phyloP scores from a whole-genome alignment of 2,888 invertebrate genomes.

The Sycophila texana region DNA sequence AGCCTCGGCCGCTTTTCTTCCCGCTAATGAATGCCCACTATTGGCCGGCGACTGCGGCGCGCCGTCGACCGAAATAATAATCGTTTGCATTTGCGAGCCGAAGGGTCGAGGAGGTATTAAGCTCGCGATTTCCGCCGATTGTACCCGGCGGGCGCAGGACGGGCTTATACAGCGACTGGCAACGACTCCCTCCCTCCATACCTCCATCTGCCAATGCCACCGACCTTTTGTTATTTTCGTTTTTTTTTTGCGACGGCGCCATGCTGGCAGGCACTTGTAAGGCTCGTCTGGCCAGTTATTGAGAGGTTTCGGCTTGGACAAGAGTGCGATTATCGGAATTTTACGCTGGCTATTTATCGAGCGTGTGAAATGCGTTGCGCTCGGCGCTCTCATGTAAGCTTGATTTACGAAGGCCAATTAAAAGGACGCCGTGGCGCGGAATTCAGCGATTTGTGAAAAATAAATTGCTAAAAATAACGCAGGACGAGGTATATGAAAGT shows the following conservation, averaged over 20 bases:
- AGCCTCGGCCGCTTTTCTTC: neutral
- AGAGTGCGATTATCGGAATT: conserved; percentile 17
- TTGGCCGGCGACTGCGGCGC: neutral
- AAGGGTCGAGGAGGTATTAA: conserved; percentile 12
- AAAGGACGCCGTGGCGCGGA: too few species aligned
- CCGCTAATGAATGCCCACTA: conserved; percentile 21
- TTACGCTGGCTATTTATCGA: conserved; percentile 12
- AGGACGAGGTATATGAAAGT: too few species aligned
- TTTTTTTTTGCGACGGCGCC: neutral
- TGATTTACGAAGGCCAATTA: too few species aligned
- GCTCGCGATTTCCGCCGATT: conserved; percentile 25
- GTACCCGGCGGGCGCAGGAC: conserved; percentile 1
- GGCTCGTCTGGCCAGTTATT: conserved; percentile 9
- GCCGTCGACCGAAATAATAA: conserved; percentile 30
- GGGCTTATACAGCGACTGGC: conserved; percentile 17
- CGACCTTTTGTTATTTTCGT: too few species aligned
- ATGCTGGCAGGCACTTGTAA: neutral
- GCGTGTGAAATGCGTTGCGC: conserved; percentile 8
- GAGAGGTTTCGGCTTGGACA: conserved; percentile 10
- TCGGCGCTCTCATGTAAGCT: neutral
- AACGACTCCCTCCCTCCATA: neutral
- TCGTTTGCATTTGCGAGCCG: conserved; percentile 15
- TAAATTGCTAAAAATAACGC: too few species aligned
- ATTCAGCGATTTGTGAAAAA: too few species aligned
- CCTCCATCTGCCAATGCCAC: too few species aligned